Evolutionary conservation across 2,888 invertebrate species (phyloP).

Genomic region (Ornithoptera alexandrae): DNA sequence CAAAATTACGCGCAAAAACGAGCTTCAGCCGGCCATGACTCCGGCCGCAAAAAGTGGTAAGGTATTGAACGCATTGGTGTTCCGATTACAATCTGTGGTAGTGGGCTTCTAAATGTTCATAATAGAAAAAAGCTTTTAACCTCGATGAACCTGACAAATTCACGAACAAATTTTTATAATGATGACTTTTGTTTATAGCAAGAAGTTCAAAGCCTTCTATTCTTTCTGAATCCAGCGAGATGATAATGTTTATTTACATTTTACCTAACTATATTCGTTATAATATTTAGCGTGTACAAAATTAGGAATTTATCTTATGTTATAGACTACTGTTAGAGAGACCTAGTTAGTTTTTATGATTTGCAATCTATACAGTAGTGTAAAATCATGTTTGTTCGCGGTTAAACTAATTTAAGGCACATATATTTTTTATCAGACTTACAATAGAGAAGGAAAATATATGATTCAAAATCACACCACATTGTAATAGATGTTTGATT

Average conservation of each 20-base stretch:
- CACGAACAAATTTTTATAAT: background rate
- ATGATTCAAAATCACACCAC: no score
- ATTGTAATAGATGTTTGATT: background rate
- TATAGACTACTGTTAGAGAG: no score
- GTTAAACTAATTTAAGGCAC: no score
- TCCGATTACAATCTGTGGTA: conserved; percentile 14
- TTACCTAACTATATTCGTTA: background rate
- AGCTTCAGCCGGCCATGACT: conserved; percentile 73
- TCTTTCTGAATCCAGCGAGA: no score
- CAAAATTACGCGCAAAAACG: conserved; percentile 74
- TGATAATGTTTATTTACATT: background rate
- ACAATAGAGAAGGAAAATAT: no score
- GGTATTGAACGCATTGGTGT: conserved; percentile 25
- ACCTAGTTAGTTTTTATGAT: no score
- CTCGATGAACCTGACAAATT: conserved; percentile 11
- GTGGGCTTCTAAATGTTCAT: conserved; percentile 13
- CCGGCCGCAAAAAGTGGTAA: conserved; percentile 46
- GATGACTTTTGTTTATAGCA: conserved; percentile 5
- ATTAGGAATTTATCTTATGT: no score
- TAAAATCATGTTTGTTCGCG: no score
- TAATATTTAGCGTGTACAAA: no score
- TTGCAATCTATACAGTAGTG: no score
- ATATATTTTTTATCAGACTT: no score
- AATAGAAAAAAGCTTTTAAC: conserved; percentile 21
- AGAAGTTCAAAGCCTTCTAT: conserved; percentile 2